Conservation (phyloP, 2,113 vertebrate species). For the Scytalopus superciliaris region DNA sequence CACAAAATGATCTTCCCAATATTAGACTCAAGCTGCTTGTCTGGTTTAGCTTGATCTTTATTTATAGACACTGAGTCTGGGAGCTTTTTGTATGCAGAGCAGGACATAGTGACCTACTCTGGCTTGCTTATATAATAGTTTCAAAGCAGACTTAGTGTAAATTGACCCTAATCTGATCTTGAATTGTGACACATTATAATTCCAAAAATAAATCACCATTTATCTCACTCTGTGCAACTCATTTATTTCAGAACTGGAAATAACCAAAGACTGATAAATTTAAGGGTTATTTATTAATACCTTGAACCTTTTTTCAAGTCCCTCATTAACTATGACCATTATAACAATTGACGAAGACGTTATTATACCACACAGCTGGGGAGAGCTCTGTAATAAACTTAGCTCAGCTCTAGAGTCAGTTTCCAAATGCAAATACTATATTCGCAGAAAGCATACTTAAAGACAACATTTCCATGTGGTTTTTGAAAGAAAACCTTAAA, state of each 20-base stretch:
- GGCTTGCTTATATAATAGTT: conserved; percentile 49
- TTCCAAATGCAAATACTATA: not conserved
- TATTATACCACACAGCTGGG: not conserved
- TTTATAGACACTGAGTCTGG: conserved; percentile 32
- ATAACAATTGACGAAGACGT: not conserved
- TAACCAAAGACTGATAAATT: not conserved
- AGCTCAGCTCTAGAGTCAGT: not conserved
- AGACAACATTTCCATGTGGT: not conserved
- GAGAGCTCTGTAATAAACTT: not conserved
- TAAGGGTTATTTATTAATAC: not conserved
- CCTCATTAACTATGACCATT: not conserved
- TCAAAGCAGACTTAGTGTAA: conserved; percentile 66
- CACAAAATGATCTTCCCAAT: conserved; percentile 32
- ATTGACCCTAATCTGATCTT: conserved; percentile 67
- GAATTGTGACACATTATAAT: conserved; percentile 45
- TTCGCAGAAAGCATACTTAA: not conserved
- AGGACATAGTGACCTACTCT: conserved; percentile 54
- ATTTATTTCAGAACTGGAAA: conserved; percentile 21
- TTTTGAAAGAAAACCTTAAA: not conserved
- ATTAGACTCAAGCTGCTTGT: conserved; percentile 57
- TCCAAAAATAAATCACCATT: conserved; percentile 58
- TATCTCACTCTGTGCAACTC: not conserved
- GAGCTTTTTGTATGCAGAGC: conserved; percentile 16
- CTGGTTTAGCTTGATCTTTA: conserved; percentile 60
- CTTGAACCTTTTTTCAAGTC: not conserved